Evolutionary conservation across 1,140 invertebrate species (phyloP).

Genomic region (Neodiprion fabricii): DNA sequence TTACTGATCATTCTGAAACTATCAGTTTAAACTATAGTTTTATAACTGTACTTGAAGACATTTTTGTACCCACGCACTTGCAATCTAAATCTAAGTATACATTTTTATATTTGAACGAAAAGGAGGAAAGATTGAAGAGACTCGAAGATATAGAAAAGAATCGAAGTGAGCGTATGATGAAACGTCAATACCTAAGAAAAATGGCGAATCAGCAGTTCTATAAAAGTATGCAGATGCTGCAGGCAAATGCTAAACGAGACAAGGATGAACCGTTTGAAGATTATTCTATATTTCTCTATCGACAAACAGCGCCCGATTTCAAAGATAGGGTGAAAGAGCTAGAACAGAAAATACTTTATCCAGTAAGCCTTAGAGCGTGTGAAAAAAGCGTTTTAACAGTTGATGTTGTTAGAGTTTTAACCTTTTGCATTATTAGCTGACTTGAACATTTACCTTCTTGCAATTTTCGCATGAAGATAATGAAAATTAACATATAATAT

Average conservation of each 20-base stretch:
- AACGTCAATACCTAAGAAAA: conserved; percentile 70
- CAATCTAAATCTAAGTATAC: not conserved
- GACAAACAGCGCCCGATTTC: conserved; percentile 76
- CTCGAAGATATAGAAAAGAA: conserved; percentile 73
- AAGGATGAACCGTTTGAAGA: conserved; percentile 73
- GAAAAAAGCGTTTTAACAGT: not conserved
- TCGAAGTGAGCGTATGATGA: conserved; percentile 69
- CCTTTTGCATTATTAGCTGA: not conserved
- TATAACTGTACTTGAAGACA: too few species aligned
- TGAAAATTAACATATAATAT: too few species aligned
- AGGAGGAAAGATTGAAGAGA: conserved; percentile 72
- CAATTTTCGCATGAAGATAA: too few species aligned
- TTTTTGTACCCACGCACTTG: not conserved
- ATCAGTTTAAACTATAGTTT: too few species aligned
- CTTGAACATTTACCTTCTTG: not conserved
- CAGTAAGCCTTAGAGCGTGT: conserved; percentile 66
- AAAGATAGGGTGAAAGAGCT: conserved; percentile 79
- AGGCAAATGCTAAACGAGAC: conserved; percentile 68
- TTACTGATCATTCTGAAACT: too few species aligned
- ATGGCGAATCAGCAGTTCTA: conserved; percentile 76
- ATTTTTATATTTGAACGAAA: conserved; percentile 42
- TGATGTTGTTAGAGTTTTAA: not conserved
- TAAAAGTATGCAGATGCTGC: conserved; percentile 80
- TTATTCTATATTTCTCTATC: conserved; percentile 77
- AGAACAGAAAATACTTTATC: conserved; percentile 76